A percentile compares a stretch with the other conserved stretches of the same genome.
phyloP scores from a whole-genome alignment of 2,888 invertebrate genomes.

The Aproaerema taeniolella region DNA sequence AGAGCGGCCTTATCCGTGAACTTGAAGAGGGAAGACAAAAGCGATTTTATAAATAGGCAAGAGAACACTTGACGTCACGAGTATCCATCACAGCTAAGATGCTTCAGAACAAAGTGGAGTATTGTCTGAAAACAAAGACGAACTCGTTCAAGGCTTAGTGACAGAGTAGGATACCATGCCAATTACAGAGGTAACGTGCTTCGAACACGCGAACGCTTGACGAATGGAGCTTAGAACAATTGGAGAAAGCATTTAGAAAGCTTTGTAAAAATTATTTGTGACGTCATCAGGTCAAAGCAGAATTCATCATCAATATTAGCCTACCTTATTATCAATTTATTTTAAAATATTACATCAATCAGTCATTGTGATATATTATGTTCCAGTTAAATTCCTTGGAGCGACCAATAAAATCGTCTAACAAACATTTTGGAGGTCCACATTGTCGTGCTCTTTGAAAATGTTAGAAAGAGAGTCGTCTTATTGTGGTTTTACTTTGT shows the following conservation, averaged over 20 bases:
- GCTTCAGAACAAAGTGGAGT: slow-evolving; percentile 55
- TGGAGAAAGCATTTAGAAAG: too few relatives aligned
- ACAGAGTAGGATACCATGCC: slow-evolving; percentile 53
- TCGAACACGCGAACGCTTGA: slow-evolving; percentile 42
- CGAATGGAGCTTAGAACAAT: too few relatives aligned
- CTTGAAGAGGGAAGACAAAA: slow-evolving; percentile 41
- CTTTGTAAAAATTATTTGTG: too few relatives aligned
- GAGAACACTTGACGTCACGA: slow-evolving; percentile 40
- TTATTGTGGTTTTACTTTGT: too few relatives aligned
- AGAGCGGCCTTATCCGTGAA: slow-evolving; percentile 34
- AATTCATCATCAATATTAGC: too few relatives aligned
- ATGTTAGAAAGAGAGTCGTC: too few relatives aligned
- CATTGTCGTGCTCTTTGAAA: slow-evolving; percentile 45
- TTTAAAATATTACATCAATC: too few relatives aligned
- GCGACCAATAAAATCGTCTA: slow-evolving; percentile 46
- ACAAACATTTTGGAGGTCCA: slow-evolving; percentile 43
- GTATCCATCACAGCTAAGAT: slow-evolving; percentile 45
- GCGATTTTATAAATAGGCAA: slow-evolving; percentile 36
- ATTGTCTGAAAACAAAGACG: slow-evolving; percentile 66
- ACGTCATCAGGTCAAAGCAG: too few relatives aligned
- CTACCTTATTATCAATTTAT: too few relatives aligned
- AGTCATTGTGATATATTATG: slow-evolving; percentile 49
- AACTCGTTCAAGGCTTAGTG: slow-evolving; percentile 49
- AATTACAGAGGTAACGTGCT: slow-evolving; percentile 64
- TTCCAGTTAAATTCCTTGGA: slow-evolving; percentile 48